A percentile compares a stretch with the other conserved stretches of the same genome.
These are phyloP conservation scores for Pycnomerus fuliginosus DNA, from an alignment of 2,888 invertebrate genomes.

Conservation along the genomic window DNA sequence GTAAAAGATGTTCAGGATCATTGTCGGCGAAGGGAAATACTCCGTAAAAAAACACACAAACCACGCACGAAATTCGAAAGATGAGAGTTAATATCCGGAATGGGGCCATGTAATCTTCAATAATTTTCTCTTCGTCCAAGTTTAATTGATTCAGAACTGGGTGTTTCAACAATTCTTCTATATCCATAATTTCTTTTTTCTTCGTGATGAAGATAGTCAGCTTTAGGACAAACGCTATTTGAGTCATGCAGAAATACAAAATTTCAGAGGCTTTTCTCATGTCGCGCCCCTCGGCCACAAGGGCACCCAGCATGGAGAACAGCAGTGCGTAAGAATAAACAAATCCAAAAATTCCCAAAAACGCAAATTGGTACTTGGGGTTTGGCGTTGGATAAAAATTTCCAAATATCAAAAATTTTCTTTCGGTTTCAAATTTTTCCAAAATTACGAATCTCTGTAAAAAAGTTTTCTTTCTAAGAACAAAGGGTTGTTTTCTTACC, in stretches of 20 bases:
- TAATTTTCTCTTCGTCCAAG: conserved; percentile 15
- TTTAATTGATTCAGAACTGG: conserved; percentile 18
- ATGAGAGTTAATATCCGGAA: conserved; percentile 10
- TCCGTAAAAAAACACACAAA: conserved; percentile 24
- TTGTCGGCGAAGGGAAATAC: conserved; percentile 26
- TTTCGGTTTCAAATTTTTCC: conserved; percentile 8
- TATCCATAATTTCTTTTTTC: conserved; percentile 15
- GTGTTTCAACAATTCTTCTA: conserved; percentile 20
- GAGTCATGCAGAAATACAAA: conserved; percentile 28
- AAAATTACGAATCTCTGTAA: no score
- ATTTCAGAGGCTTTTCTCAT: conserved; percentile 25
- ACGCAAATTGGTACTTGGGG: not conserved
- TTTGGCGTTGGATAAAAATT: conserved; percentile 6
- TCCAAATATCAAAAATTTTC: conserved; percentile 4
- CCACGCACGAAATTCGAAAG: conserved; percentile 20
- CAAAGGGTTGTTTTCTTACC: no score
- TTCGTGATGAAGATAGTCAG: conserved; percentile 25
- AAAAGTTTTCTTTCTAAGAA: no score
- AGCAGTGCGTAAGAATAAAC: conserved; percentile 18
- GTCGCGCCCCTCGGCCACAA: conserved; percentile 19
- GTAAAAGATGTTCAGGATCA: conserved; percentile 24
- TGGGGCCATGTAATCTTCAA: conserved; percentile 14
- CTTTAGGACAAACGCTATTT: conserved; percentile 27
- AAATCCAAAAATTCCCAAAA: conserved; percentile 8
- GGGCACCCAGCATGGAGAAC: conserved; percentile 21